Evolutionary conservation across 2,888 invertebrate species (phyloP).

Genomic region (Oscheius sp.): DNA sequence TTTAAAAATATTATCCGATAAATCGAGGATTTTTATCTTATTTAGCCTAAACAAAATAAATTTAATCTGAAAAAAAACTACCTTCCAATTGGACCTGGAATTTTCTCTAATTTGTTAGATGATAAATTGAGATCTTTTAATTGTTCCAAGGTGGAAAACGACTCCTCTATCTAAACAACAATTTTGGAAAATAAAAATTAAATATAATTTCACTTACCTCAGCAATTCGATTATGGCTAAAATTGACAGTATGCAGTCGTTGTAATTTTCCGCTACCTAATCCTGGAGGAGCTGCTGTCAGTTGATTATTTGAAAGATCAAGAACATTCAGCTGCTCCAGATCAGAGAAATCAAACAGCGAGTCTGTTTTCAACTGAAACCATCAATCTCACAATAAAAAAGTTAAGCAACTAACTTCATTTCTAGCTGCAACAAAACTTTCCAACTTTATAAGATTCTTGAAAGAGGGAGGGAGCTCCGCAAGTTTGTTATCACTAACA

Average conservation of each 20-base stretch:
- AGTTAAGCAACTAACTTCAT: conserved; percentile 38
- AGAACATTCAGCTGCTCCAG: conserved; percentile 53
- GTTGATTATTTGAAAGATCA: conserved; percentile 51
- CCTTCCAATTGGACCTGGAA: conserved; percentile 33
- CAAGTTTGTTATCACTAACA: conserved; percentile 51
- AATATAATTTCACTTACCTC: conserved; percentile 11
- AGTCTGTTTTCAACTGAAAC: conserved; percentile 28
- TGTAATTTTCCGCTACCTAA: conserved; percentile 36
- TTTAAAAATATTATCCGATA: conserved; percentile 50
- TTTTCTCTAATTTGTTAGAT: conserved; percentile 22
- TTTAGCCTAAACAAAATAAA: not conserved
- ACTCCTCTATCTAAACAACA: conserved; percentile 13
- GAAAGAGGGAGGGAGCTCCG: conserved; percentile 46
- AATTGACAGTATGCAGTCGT: conserved; percentile 47
- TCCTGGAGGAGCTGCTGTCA: conserved; percentile 40
- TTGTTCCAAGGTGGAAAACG: conserved; percentile 2
- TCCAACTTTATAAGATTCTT: conserved; percentile 47
- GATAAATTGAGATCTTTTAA: conserved; percentile 37
- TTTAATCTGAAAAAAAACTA: not conserved
- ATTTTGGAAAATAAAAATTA: not conserved
- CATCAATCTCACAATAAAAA: not conserved
- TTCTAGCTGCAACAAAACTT: conserved; percentile 52
- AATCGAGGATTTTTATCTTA: conserved; percentile 42
- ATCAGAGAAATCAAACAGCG: conserved; percentile 43
- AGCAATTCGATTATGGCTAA: conserved; percentile 48